phyloP scores from a whole-genome alignment of 2,888 invertebrate species.

The Neoitamus cyanurus region DNA sequence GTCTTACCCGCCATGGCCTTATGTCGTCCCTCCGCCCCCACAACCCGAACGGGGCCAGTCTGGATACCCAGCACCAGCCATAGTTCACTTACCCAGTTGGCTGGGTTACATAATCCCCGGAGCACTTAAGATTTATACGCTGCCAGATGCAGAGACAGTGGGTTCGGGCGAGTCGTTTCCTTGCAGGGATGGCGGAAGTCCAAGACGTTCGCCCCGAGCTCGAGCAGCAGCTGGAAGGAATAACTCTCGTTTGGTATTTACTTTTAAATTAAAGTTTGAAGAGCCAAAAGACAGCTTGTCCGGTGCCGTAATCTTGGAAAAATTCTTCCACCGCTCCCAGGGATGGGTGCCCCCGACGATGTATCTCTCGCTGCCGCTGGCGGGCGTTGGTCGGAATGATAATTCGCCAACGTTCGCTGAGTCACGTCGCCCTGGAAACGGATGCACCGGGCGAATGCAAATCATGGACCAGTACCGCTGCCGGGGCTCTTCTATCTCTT shows the following conservation, averaged over 20 bases:
- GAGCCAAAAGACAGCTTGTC: background rate
- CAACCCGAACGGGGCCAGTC: background rate
- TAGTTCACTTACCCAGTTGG: conserved; percentile 22
- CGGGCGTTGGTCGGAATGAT: background rate
- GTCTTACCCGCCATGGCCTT: too few species aligned
- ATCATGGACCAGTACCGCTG: background rate
- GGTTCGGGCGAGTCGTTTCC: background rate
- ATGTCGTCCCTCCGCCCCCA: too few species aligned
- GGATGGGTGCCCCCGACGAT: background rate
- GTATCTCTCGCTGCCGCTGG: background rate
- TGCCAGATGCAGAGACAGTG: background rate
- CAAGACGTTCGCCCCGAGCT: background rate
- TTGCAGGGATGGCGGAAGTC: conserved; percentile 2
- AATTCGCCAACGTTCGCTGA: background rate
- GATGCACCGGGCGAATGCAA: background rate
- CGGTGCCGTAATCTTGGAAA: background rate
- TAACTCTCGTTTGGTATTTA: background rate
- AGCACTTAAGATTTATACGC: conserved; percentile 10
- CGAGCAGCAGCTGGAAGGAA: background rate
- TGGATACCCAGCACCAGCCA: background rate
- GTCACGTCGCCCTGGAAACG: background rate
- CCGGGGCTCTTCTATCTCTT: background rate
- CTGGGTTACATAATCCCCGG: conserved; percentile 6
- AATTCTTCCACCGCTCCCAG: background rate
- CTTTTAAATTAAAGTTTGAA: conserved; percentile 9